Base-by-base conservation (phyloP, 2,113 vertebrate genomes). In the Salvelinus fontinalis region DNA sequence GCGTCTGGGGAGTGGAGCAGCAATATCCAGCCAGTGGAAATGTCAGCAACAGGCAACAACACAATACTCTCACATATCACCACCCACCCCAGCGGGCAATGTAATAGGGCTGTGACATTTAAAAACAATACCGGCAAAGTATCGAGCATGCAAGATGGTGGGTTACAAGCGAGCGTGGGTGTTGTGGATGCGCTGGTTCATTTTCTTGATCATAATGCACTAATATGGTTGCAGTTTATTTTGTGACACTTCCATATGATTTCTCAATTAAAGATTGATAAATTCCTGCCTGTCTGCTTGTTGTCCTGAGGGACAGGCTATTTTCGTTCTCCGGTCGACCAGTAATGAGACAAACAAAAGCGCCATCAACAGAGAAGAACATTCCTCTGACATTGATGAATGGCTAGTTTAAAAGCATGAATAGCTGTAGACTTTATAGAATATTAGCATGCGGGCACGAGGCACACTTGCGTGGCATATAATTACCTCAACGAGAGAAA, bases 301-400 rank as follows among this genome's bases (percentile, higher is more conserved):
- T 82, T 79, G 78, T 85, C 82, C 76, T 29, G 24, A 18, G 83
- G 84, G 86, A 82, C 66, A 26, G 2, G 34, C 22, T 76, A 54
- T 85, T 87, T 86, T 89, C 88, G 78, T 91, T 79, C 76, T 74
- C 72, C 51, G 83, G 83, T 87, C 84, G 85, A 76, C 76, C 72
- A 59, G 57, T 84, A 85, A 88, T 75, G 88, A 86, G 66, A 68
- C 64, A 39, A 74, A 88, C 81, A 89, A 89, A 89, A 75, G 81
- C 80, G 26, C 74, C 18, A 75, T 81, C 79, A 81, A 79, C 27
- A 81, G 73, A 83, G 77, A 84, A 54, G 66, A 83, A 87, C 83
- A 83, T 90, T 83, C 78, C 54, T 71, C 77, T 91, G 87, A 90
- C 88, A 83, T 72, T 90, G 89, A 92, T 91, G 81, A 93, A 92